Base-by-base conservation (phyloP, 1,140 invertebrate genomes). In the Theocolax elegans region DNA sequence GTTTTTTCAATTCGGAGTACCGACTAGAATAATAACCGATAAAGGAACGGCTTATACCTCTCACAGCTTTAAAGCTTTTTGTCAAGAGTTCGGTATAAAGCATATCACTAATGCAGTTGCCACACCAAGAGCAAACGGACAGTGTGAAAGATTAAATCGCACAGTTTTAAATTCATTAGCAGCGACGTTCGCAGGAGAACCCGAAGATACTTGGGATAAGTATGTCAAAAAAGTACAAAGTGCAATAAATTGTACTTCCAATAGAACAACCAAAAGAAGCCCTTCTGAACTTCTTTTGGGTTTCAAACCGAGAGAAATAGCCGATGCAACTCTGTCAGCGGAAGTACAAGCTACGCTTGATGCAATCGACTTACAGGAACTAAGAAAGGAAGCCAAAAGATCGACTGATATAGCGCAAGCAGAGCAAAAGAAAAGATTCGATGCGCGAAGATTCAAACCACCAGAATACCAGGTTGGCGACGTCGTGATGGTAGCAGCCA, bases 21-120 rank as follows among this genome's bases (percentile, higher is more conserved):
- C 79, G 0, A 60, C 46, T 12, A 38, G 77, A 9, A 76, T 86
- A 27, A 74, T 82, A 2, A 75, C 71, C 0, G 84, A 86, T 38
- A 53, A 76, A 60, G 81, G 58, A 35, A 79, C 74, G 2, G 70
- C 74, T 1, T 78, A 76, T 35, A 79, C 74, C 0, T 75, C 72
- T 10, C 51, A 74, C 12, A 9, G 25, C 7, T 80, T 80, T 29
- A 25, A 46, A 9, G 35, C 40, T 4, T 75, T 78, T 19, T 74
- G 72, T n/a, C 13, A 62, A 15, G 70, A 77, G n/a, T 46, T 69
- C 2, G 69, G 71, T 17, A 40, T 78, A 13, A 70, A 74, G 3
- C 72, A 80, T 21, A 62, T 80, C 21, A 17, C 73, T 0, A 80
- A 79, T 6, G 77, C 79, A 0, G 79, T 77, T 1, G 79, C 75